A percentile compares a stretch with the other conserved stretches of the same genome.
Evolutionary conservation across 2,113 vertebrate genomes (phyloP).

Genomic region (Pimephales promelas): DNA sequence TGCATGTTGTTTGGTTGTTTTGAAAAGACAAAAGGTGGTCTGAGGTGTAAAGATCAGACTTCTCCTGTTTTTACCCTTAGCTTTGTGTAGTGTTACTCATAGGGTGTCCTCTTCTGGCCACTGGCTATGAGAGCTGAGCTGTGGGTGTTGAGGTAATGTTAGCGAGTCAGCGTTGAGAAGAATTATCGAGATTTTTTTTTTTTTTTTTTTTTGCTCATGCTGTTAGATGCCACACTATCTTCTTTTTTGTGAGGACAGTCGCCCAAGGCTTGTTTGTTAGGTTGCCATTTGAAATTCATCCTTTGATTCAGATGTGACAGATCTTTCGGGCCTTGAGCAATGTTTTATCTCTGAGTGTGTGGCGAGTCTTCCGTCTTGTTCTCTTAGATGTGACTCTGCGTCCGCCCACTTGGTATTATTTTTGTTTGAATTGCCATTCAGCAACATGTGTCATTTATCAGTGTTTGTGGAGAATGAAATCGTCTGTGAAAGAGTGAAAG

Average conservation of each 20-base stretch:
- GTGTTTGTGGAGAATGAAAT: constrained; percentile 40
- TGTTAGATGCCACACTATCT: constrained; percentile 44
- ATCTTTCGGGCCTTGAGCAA: constrained; percentile 36
- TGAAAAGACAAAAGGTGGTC: constrained; percentile 53
- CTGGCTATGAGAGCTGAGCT: constrained; percentile 65
- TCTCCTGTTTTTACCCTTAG: constrained; percentile 64
- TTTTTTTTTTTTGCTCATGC: neutral
- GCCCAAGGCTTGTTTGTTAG: constrained; percentile 55
- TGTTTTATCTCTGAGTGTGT: constrained; percentile 31
- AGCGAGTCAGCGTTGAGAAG: constrained; percentile 8
- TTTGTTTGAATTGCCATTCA: constrained; percentile 38
- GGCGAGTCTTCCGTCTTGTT: constrained; percentile 24
- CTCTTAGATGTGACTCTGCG: constrained; percentile 14
- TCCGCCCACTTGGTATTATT: constrained; percentile 26
- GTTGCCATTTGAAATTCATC: constrained; percentile 46
- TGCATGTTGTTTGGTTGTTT: constrained; percentile 45
- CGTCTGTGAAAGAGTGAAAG: constrained; percentile 30
- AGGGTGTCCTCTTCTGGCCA: constrained; percentile 68
- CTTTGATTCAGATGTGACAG: constrained; percentile 48
- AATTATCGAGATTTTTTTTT: constrained; percentile 8
- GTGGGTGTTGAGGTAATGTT: constrained; percentile 51
- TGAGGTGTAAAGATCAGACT: constrained; percentile 67
- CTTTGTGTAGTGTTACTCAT: constrained; percentile 63
- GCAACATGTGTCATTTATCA: constrained; percentile 43
- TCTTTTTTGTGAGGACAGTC: constrained; percentile 48